These are phyloP conservation scores for Microctonus aethiopoides DNA, from an alignment of 2,888 invertebrate species.

Conservation along the genomic window DNA sequence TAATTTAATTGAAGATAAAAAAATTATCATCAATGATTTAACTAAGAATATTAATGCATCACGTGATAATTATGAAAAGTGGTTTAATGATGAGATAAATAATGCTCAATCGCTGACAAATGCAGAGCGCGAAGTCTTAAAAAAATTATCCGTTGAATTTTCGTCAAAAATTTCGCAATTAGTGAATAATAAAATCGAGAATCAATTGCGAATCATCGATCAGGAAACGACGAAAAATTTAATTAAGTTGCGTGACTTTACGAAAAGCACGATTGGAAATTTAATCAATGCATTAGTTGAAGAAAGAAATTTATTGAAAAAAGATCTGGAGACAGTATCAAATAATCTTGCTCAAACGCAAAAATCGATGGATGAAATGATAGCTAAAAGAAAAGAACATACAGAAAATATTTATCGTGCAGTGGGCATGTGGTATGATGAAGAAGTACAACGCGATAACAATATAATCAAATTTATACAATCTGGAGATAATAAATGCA, in stretches of 20 bases:
- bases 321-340: constrained; percentile 45
- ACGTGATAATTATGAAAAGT: constrained; percentile 49
- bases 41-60: constrained; percentile 26
- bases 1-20: background rate
- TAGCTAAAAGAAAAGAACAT: constrained; percentile 15
- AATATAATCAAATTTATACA: background rate
- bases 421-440: no score
- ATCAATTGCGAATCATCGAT: constrained; percentile 50
- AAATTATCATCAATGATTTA: background rate
- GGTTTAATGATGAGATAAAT: constrained; percentile 49
- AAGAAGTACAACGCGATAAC: constrained; percentile 17
- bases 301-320: constrained; percentile 48
- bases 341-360: constrained; percentile 40
- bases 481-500: background rate
- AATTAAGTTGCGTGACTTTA: constrained; percentile 44
- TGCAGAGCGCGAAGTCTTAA: constrained; percentile 45
- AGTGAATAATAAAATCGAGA: constrained; percentile 52
- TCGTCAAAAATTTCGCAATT: constrained; percentile 49
- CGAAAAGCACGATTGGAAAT: constrained; percentile 48
- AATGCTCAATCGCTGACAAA: constrained; percentile 45
- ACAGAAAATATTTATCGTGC: background rate
- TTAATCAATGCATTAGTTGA: constrained; percentile 45
- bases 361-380: constrained; percentile 18
- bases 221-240: constrained; percentile 49
- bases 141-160: constrained; percentile 44